Evolutionary conservation across 1,140 invertebrate species (phyloP).

Genomic region (Eueides isabella): DNA sequence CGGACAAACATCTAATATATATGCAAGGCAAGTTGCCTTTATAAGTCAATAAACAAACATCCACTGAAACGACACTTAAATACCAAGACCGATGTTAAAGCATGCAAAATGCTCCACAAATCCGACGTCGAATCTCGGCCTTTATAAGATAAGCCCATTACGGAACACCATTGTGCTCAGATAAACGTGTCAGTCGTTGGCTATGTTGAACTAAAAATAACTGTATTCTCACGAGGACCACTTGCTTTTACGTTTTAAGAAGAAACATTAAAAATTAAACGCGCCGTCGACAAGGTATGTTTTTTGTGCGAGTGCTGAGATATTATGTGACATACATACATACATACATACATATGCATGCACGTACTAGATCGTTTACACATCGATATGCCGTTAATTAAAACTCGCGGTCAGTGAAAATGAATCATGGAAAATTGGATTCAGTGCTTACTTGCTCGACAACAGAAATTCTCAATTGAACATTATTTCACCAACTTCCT

Average conservation of each 20-base stretch:
- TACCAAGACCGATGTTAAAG: neutral
- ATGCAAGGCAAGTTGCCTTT: neutral
- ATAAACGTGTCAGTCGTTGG: conserved; percentile 26
- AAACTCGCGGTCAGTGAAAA: conserved; percentile 17
- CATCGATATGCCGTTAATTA: conserved; percentile 20
- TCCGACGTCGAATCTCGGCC: conserved; percentile 26
- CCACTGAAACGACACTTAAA: neutral
- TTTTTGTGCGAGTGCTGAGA: conserved; percentile 23
- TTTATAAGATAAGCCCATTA: conserved; percentile 35
- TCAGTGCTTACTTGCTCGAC: neutral
- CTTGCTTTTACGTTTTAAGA: conserved; percentile 30
- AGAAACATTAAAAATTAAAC: conserved; percentile 40
- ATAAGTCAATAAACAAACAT: neutral
- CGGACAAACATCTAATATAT: too few relatives aligned
- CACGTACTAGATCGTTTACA: neutral
- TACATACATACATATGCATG: neutral
- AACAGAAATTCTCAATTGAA: conserved; percentile 24
- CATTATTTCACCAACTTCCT: conserved; percentile 21
- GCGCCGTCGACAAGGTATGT: conserved; percentile 26
- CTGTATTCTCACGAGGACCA: conserved; percentile 11
- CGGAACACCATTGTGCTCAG: conserved; percentile 31
- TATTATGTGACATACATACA: conserved; percentile 28
- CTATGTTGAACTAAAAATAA: conserved; percentile 36
- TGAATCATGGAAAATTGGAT: conserved; percentile 20
- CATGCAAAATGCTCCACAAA: conserved; percentile 15